These are phyloP conservation scores for Astropecten irregularis DNA, from an alignment of 53 echinoderm and acorn worm species.

Conservation along the genomic window DNA sequence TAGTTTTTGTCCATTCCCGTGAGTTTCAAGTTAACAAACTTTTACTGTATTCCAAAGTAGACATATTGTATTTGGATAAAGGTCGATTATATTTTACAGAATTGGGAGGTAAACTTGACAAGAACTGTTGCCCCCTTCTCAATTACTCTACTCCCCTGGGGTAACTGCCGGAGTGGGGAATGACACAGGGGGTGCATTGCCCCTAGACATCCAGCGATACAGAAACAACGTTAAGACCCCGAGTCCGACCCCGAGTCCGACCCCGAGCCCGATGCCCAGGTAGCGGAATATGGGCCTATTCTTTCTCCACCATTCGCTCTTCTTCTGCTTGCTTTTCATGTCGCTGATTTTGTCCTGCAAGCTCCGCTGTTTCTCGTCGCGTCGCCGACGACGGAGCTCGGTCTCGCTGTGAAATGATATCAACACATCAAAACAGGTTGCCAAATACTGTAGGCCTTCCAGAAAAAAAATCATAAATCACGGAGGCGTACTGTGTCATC, in stretches of 20 bases:
- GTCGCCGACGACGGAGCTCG: constrained; percentile 79
- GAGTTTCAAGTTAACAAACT: too few relatives aligned
- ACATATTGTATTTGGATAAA: too few relatives aligned
- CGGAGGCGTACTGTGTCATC: too few relatives aligned
- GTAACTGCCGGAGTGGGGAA: not conserved
- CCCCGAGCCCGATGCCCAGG: constrained; percentile 80
- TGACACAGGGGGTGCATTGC: not conserved
- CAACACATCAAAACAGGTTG: not conserved
- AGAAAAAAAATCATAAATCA: too few relatives aligned
- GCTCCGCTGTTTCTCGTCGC: constrained; percentile 79
- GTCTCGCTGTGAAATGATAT: constrained; percentile 52
- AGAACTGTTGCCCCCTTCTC: too few relatives aligned
- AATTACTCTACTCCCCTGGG: too few relatives aligned
- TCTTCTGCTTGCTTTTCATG: constrained; percentile 85
- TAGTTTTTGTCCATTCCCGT: too few relatives aligned
- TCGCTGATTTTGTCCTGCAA: constrained; percentile 83
- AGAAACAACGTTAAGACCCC: constrained; percentile 66
- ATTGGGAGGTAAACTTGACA: too few relatives aligned
- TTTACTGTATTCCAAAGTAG: too few relatives aligned
- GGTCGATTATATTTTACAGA: too few relatives aligned
- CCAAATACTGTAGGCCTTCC: too few relatives aligned
- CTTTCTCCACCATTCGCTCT: constrained; percentile 77
- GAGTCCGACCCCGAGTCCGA: constrained; percentile 72
- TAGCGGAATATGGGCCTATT: constrained; percentile 79
- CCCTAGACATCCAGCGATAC: constrained; percentile 56